phyloP scores from a whole-genome alignment of 1,140 invertebrate species.

The Metopolophium dirhodum region DNA sequence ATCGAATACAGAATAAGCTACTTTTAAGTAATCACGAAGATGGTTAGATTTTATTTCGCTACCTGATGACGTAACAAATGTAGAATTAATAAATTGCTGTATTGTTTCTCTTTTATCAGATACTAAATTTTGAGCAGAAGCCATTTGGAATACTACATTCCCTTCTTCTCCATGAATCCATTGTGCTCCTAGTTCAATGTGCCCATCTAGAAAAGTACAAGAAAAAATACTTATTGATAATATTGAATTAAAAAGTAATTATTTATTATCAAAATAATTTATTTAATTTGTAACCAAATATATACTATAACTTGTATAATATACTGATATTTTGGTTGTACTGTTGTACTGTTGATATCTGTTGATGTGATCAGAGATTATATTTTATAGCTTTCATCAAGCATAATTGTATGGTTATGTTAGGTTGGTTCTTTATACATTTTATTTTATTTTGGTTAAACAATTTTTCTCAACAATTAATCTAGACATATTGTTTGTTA shows the following conservation, averaged over 20 bases:
- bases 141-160: conserved; percentile 74
- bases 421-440: no score
- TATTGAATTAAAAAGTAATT: not conserved
- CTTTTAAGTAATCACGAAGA: conserved; percentile 23
- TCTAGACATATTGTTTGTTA: no score
- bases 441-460: no score
- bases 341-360: no score
- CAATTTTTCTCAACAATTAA: no score
- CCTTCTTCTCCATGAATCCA: conserved; percentile 82
- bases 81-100: conserved; percentile 58
- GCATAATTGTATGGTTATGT: no score
- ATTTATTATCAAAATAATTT: not conserved
- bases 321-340: not conserved
- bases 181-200: conserved; percentile 82
- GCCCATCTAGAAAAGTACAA: conserved; percentile 63
- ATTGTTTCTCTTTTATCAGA: conserved; percentile 63
- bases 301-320: not conserved
- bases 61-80: conserved; percentile 41
- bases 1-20: conserved; percentile 36
- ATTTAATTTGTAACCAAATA: not conserved
- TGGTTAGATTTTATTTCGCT: conserved; percentile 3
- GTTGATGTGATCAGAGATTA: no score
- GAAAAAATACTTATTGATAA: not conserved
- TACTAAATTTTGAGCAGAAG: conserved; percentile 65
- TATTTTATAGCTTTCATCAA: no score